Evolutionary conservation across 2,888 invertebrate genomes (phyloP), one percentile per base, ranked within the genome.

Genomic region (Chironomus riparius): DNA sequence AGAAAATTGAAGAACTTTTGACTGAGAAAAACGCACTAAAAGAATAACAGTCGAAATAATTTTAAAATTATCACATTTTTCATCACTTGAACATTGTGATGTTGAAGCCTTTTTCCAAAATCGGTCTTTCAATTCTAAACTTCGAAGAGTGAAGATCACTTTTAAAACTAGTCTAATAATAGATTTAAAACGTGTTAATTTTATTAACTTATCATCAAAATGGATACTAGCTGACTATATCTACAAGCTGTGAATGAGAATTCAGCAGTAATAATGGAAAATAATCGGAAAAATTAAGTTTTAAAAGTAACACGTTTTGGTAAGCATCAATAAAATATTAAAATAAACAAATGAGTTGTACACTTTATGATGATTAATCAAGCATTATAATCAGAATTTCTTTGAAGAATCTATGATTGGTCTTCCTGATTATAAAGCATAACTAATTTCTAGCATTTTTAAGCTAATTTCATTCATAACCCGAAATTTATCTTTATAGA

Each of bases 341-440:
- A n/a, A n/a, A n/a, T n/a, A n/a, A n/a, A n/a, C n/a, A n/a, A n/a
- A n/a, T n/a, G n/a, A n/a, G n/a, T n/a, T n/a, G n/a, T n/a, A n/a
- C n/a, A 15, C 38, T 22, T 22, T 24, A 24, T 74, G 74, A 74
- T 74, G 74, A 74, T n/a, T 68, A 48, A 74, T 68, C 74, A n/a
- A n/a, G 28, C 70, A 15, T 74, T 74, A 21, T 22, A 74, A 48
- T 24, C 74, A 65, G 74, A 74, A 74, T 68, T 47, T n/a, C 12
- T 22, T 74, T 74, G 74, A 21, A 24, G 74, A 74, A 47, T 18
- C 47, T 38, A 68, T 74, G 74, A 74, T 74, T 74, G 68, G 74
- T 74, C 74, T 74, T 74, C 38, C 74, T 74, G 74, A 74, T 72
- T 12, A 61, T 56, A 21, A 12, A 15, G 10, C 12, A 1, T n/a